Conservation (phyloP, 2,888 invertebrate species). For the Agrilus cyanescens region DNA sequence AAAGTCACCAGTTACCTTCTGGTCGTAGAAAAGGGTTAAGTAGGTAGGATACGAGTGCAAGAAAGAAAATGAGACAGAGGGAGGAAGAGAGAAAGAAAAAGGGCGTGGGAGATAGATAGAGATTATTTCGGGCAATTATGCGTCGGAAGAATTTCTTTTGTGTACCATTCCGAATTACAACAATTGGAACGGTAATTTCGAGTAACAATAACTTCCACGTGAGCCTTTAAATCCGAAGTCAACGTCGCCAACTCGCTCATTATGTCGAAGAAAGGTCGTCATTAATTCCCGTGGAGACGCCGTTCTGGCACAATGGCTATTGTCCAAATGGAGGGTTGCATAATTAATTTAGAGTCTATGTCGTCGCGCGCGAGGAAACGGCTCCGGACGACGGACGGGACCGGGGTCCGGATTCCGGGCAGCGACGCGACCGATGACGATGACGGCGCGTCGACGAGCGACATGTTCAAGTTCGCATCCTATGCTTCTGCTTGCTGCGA, state of each 20-base stretch:
- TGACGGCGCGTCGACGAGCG: slow-evolving; percentile 5
- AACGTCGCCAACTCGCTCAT: slow-evolving; percentile 9
- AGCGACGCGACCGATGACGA: slow-evolving; percentile 3
- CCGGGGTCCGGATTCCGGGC: slow-evolving; percentile 3
- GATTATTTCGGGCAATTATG: too few species aligned
- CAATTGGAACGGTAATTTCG: too few species aligned
- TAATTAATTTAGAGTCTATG: slow-evolving; percentile 21
- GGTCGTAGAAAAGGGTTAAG: too few species aligned
- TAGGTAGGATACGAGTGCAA: too few species aligned
- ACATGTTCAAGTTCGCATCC: slow-evolving; percentile 6
- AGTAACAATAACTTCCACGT: too few species aligned
- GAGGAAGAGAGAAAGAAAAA: too few species aligned
- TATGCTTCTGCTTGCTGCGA: slow-evolving; percentile 1
- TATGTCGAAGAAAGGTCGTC: slow-evolving; percentile 19
- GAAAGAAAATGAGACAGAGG: too few species aligned
- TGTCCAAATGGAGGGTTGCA: slow-evolving; percentile 23
- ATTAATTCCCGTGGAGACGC: slow-evolving; percentile 21
- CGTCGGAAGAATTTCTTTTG: too few species aligned
- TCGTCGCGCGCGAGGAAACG: slow-evolving; percentile 7
- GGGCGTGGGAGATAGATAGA: too few species aligned
- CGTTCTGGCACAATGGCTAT: slow-evolving; percentile 21
- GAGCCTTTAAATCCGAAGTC: slow-evolving; percentile 6
- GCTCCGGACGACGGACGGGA: slow-evolving; percentile 5
- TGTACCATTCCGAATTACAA: too few species aligned
- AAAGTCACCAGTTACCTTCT: too few species aligned